Conservation (phyloP, 2,888 invertebrate genomes). For the Brachyopa scutellaris region DNA sequence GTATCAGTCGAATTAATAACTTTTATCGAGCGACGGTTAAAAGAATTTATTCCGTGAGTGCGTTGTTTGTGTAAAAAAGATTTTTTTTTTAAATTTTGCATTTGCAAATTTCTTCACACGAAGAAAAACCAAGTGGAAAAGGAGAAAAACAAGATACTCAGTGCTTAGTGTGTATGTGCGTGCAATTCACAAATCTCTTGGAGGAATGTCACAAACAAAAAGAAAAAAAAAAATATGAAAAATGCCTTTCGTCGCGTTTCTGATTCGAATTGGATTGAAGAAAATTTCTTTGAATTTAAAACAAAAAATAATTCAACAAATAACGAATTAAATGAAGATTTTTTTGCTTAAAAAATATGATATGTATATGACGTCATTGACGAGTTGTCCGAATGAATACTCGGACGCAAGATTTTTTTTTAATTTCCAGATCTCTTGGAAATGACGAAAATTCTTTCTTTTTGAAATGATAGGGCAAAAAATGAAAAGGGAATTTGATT, state of each 20-base stretch:
- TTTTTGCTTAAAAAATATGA: neutral
- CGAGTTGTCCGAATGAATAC: constrained; percentile 1
- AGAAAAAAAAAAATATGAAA: too few relatives aligned
- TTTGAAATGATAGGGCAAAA: neutral
- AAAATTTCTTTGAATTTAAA: neutral
- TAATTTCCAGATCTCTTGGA: too few relatives aligned
- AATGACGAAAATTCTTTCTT: neutral
- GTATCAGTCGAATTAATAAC: neutral
- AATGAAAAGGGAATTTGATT: neutral
- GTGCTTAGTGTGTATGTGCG: constrained; percentile 50
- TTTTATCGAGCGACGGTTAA: constrained; percentile 31
- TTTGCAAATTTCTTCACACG: constrained; percentile 26
- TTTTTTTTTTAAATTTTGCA: neutral
- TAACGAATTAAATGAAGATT: constrained; percentile 13
- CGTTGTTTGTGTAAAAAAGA: constrained; percentile 14
- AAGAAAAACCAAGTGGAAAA: constrained; percentile 53
- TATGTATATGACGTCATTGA: constrained; percentile 56
- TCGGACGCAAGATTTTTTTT: too few relatives aligned
- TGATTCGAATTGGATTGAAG: neutral
- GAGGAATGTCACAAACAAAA: constrained; percentile 56
- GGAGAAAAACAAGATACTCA: constrained; percentile 62
- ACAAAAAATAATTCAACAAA: neutral
- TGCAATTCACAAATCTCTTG: constrained; percentile 61
- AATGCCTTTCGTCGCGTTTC: constrained; percentile 60
- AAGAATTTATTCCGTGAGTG: constrained; percentile 64